Base-by-base conservation (phyloP, 2,888 invertebrate genomes). In the Cerastis leucographa region DNA sequence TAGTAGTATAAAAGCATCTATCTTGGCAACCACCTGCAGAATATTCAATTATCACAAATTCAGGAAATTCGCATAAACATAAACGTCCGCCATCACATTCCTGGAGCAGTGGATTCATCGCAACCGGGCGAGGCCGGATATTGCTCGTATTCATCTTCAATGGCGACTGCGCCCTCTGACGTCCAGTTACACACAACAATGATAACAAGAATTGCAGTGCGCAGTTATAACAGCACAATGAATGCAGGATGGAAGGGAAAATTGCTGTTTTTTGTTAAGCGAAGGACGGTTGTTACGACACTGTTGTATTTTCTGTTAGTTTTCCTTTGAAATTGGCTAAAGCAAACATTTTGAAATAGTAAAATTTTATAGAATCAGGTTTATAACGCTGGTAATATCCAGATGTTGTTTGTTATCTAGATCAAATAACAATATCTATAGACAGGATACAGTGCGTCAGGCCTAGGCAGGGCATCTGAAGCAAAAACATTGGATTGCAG, bases 51-150 rank as follows among this genome's bases (percentile, higher is more conserved):
- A 7, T 8, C 54, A n/a, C n/a, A 40, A 42, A n/a, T 17, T 35
- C 35, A 74, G 35, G 49, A 64, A 69, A 69, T 51, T 73, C 11
- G 25, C 44, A 61, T 12, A 65, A 69, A 42, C 44, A 61, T 12
- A 65, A 69, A 42, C n/a, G 17, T 12, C n/a, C 8, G 64, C 59
- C 66, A 64, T 11, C 49, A 17, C n/a, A 66, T 65, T 75, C 69
- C 78, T 78, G 78, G 62, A 73, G 74, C 79, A 71, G 74, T 72
- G 74, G 59, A n/a, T 70, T 25, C 19, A 25, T 29, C 29, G 74
- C 64, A 65, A 68, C 56, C 61, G 84, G 93, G 92, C 90, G 91
- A 85, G 91, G 87, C 94, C 92, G 94, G 94, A 94, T 90, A 91
- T 92, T 90, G 89, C 90, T 90, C 88, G 91, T 92, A 89, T 89